Evolutionary conservation across 2,113 vertebrate species (phyloP).

Genomic region (Muscicapa adusta): DNA sequence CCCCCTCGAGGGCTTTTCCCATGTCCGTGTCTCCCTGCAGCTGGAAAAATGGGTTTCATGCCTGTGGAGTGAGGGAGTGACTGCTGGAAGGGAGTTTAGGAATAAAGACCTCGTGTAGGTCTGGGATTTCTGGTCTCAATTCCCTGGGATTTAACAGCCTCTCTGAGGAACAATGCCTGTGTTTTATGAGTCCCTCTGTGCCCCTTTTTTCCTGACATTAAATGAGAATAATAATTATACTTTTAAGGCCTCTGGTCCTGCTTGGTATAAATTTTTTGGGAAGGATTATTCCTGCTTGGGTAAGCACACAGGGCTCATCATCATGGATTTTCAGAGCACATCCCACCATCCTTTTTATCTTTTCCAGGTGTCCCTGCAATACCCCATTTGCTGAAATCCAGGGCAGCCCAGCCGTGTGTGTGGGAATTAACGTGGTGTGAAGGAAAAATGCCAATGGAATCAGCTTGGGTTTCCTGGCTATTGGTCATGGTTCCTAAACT

Average conservation of each 20-base stretch:
- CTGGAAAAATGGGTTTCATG: not conserved
- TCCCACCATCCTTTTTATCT: not conserved
- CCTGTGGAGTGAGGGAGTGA: rapidly evolving
- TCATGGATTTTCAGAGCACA: rapidly evolving
- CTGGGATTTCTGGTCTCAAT: not conserved
- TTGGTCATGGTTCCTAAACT: not conserved
- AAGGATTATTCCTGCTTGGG: not conserved
- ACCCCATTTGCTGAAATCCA: not conserved
- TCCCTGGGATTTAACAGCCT: not conserved
- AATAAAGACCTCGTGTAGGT: not conserved
- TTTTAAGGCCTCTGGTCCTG: not conserved
- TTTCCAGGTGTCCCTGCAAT: not conserved
- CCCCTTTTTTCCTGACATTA: not conserved
- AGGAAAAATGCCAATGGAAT: not conserved
- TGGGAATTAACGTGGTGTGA: not conserved
- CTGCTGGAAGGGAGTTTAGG: not conserved
- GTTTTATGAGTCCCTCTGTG: not conserved
- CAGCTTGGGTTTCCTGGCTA: not conserved
- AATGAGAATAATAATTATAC: not conserved
- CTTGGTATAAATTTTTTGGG: not conserved
- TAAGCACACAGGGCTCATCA: rapidly evolving
- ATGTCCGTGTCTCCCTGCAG: rapidly evolving
- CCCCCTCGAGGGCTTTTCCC: not conserved
- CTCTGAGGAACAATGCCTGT: not conserved
- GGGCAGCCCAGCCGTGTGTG: not conserved